These are phyloP conservation scores for Coelopa pilipes DNA, from an alignment of 2,888 invertebrate genomes.

Conservation along the genomic window DNA sequence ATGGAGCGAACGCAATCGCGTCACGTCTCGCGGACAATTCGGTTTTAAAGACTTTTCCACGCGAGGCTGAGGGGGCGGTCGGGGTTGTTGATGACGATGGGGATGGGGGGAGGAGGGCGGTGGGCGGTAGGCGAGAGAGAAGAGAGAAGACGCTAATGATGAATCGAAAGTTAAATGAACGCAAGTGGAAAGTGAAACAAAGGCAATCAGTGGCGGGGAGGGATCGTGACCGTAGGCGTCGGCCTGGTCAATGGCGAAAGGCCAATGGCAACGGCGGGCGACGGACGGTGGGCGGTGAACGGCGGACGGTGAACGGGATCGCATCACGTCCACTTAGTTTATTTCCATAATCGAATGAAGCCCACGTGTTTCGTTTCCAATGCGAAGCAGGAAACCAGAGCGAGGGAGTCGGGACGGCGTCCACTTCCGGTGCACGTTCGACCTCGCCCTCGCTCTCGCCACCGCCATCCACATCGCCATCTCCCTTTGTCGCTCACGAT, in stretches of 20 bases:
- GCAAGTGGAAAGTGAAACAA: neutral
- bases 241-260: too few relatives aligned
- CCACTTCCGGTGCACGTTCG: too few relatives aligned
- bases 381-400: neutral
- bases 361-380: constrained; percentile 7
- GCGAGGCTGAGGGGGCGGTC: neutral
- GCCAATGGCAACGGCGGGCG: too few relatives aligned
- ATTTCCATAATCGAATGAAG: constrained; percentile 13
- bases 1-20: neutral
- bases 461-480: too few relatives aligned
- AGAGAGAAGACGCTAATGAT: neutral
- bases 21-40: constrained; percentile 13
- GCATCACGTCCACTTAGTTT: constrained; percentile 15
- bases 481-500: too few relatives aligned
- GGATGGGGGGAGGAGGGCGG: too few relatives aligned
- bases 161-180: neutral
- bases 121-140: neutral
- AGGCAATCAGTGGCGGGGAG: neutral
- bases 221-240: too few relatives aligned
- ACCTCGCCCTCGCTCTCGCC: too few relatives aligned
- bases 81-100: too few relatives aligned
- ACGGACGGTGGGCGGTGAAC: neutral
- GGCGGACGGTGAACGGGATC: neutral
- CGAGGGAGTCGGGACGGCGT: neutral
- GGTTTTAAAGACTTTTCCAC: neutral